phyloP scores from a whole-genome alignment of 2,113 vertebrate genomes.

The Morone chrysops region DNA sequence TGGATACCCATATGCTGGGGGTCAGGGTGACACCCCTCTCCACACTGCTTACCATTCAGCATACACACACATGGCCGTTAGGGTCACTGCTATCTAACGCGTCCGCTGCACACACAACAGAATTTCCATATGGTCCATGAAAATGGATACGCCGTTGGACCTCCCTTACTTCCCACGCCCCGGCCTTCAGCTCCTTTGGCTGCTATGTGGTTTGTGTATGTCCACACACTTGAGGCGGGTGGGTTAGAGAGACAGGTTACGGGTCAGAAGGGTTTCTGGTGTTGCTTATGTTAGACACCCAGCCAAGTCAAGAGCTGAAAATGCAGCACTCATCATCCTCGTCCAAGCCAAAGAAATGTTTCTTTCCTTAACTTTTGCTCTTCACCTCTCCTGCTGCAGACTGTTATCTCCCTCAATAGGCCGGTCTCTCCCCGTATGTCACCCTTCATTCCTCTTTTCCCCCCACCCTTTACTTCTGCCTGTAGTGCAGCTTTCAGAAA shows the following conservation, averaged over 20 bases:
- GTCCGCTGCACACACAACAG: conserved; percentile 93
- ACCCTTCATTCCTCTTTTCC: conserved; percentile 5
- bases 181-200: conserved; percentile 29
- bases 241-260: conserved; percentile 76
- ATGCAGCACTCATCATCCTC: conserved; percentile 87
- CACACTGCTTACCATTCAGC: conserved; percentile 93
- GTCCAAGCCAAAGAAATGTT: conserved; percentile 84
- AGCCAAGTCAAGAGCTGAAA: conserved; percentile 83
- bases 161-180: conserved; percentile 94
- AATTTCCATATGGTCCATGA: conserved; percentile 99
- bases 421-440: conserved; percentile 6
- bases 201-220: conserved; percentile 51
- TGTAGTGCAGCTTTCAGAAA: conserved; percentile 85
- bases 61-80: conserved; percentile 92
- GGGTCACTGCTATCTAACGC: conserved; percentile 95
- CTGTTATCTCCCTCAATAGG: background rate
- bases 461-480: conserved; percentile 26
- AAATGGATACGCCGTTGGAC: conserved; percentile 90
- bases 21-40: conserved; percentile 93
- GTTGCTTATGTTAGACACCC: conserved; percentile 75
- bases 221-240: conserved; percentile 44
- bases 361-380: conserved; percentile 43
- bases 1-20: conserved; percentile 95
- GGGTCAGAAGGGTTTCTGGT: conserved; percentile 67
- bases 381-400: background rate